Evolutionary conservation across 2,888 invertebrate genomes (phyloP).

Genomic region (Psylliodes chrysocephalus): DNA sequence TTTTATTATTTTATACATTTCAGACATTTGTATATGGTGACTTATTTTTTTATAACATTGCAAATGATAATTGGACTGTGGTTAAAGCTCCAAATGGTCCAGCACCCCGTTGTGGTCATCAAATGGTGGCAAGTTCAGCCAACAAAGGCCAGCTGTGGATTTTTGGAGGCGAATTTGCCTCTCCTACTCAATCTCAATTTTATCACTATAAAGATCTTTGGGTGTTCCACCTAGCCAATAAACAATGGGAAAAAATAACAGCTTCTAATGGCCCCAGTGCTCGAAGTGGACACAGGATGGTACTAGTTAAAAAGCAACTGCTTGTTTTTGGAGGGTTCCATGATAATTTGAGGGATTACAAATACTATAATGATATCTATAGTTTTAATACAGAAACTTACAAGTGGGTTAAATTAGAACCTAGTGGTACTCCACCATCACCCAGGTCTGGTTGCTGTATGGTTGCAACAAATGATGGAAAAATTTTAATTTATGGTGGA

Average conservation of each 20-base stretch:
- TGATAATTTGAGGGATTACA: constrained; percentile 87
- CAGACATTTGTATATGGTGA: constrained; percentile 90
- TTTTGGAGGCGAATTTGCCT: constrained; percentile 94
- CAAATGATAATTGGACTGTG: constrained; percentile 81
- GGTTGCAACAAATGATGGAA: constrained; percentile 72
- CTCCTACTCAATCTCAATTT: constrained; percentile 90
- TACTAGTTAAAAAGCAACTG: constrained; percentile 78
- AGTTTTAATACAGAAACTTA: constrained; percentile 83
- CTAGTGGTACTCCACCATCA: constrained; percentile 74
- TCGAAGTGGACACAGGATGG: constrained; percentile 91
- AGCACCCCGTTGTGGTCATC: constrained; percentile 90
- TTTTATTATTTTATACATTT: constrained; percentile 54
- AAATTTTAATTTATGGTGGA: constrained; percentile 79
- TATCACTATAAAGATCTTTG: constrained; percentile 93
- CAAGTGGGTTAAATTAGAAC: constrained; percentile 79
- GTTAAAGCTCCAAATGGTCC: constrained; percentile 87
- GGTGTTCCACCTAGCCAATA: constrained; percentile 78
- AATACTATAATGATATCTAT: constrained; percentile 89
- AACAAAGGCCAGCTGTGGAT: constrained; percentile 80
- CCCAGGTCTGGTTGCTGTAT: constrained; percentile 86
- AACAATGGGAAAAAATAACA: constrained; percentile 83
- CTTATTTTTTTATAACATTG: constrained; percentile 82
- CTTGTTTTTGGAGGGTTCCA: constrained; percentile 92
- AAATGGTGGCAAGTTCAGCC: constrained; percentile 80
- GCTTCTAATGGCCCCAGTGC: constrained; percentile 83